Base-by-base conservation (phyloP, 2,113 vertebrate species). In the Peucedramus taeniatus region DNA sequence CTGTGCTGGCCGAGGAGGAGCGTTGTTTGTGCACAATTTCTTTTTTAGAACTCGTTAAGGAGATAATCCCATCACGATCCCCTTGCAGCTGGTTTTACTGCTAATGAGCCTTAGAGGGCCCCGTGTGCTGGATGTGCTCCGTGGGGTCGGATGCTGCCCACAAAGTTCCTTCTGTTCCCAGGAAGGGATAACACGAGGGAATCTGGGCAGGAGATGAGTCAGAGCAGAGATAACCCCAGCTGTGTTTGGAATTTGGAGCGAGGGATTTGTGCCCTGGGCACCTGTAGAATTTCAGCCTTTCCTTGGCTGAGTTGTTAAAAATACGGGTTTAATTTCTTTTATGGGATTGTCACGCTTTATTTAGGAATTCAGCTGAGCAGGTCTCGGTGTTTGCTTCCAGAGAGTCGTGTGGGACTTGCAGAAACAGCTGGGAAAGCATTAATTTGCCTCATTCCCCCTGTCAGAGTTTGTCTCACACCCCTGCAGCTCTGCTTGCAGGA, bases 321-420 rank as follows among this genome's bases (percentile, higher is more conserved):
- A 35, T 1, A 0, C 0, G 3, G 30, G 0, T 39, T 93, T 87
- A 0, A 0, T 42, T 24, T 28, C 11, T 24, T 44, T 28, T 2
- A 0, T 35, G 1, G 37, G 66, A 2, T 51, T 20, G 0, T 21
- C 18, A 1, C 0, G 1, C 8, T 77, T 83, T 35, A 11, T 53
- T 44, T 42, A 15, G 83, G 64, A 40, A 9, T 20, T 12, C 10
- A 44, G 5, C 44, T 16, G 6, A 4, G 31, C 65, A 31, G 47
- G 39, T 37, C 2, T 1, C 1, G 0, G 0, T 6, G 68, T 16
- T 53, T 40, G 45, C 39, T 61, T 19, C 51, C 40, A 2, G 49
- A 26, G 57, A 19, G 35, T 3, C 7, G 3, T 13, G 70, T 4
- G 31, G 81, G 50, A n/a, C 89, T 61, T 4, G 53, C 71, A 85